A percentile compares a stretch with the other conserved stretches of the same genome.
Evolutionary conservation across 1,140 invertebrate genomes (phyloP).

Genomic region (Heliothis subflexa): DNA sequence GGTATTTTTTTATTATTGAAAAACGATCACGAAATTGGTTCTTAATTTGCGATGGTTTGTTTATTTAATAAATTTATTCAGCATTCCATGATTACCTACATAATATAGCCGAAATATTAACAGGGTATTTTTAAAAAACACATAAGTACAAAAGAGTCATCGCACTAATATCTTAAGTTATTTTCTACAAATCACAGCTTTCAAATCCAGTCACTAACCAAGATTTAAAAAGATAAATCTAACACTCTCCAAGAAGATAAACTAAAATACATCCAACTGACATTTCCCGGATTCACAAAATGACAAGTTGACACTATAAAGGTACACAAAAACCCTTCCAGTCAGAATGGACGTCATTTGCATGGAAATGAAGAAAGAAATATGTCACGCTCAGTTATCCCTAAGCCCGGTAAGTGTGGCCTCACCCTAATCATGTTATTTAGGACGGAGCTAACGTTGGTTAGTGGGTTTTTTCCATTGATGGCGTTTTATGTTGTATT

Average conservation of each 20-base stretch:
- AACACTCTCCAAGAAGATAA: neutral
- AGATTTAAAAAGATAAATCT: too few relatives aligned
- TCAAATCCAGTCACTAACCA: too few relatives aligned
- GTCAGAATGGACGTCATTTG: neutral
- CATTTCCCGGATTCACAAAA: constrained; percentile 1
- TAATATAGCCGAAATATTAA: too few relatives aligned
- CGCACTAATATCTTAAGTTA: too few relatives aligned
- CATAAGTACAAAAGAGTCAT: too few relatives aligned
- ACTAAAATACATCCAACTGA: neutral
- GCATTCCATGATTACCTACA: too few relatives aligned
- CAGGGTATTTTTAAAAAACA: too few relatives aligned
- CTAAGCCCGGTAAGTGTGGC: constrained; percentile 5
- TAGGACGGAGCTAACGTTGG: constrained; percentile 16
- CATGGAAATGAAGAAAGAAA: constrained; percentile 44
- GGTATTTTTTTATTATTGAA: too few relatives aligned
- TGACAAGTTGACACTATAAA: constrained; percentile 37
- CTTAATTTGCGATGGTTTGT: too few relatives aligned
- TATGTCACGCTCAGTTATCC: constrained; percentile 26
- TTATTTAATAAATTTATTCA: too few relatives aligned
- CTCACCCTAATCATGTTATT: constrained; percentile 37
- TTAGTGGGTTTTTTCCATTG: neutral
- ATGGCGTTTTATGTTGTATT: neutral
- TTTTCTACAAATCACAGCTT: too few relatives aligned
- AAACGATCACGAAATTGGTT: too few relatives aligned
- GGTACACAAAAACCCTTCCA: constrained; percentile 33